Evolutionary conservation across 2,888 invertebrate species (phyloP).

Genomic region (Heteromyza rotundicornis): DNA sequence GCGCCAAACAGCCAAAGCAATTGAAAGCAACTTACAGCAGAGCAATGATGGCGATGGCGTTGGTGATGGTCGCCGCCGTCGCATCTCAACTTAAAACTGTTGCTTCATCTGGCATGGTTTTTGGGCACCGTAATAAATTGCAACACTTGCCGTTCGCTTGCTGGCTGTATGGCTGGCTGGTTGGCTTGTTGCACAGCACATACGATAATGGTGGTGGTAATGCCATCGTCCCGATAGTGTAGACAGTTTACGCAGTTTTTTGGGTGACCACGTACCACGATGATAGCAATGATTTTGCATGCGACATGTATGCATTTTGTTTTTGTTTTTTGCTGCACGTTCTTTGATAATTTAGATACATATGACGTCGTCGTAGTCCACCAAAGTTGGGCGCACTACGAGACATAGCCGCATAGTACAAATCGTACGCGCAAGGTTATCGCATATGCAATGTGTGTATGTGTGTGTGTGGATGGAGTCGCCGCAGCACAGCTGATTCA

Average conservation of each 20-base stretch:
- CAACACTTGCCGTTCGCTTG: not conserved
- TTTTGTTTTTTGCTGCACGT: not conserved
- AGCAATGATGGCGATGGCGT: too few species aligned
- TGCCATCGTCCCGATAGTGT: not conserved
- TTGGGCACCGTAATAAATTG: not conserved
- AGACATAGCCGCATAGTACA: not conserved
- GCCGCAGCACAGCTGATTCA: constrained; percentile 54
- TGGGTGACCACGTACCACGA: not conserved
- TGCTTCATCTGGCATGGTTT: constrained; percentile 3
- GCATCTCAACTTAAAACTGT: too few species aligned
- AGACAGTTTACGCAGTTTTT: not conserved
- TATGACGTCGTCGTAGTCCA: not conserved
- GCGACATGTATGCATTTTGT: too few species aligned
- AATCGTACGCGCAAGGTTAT: not conserved
- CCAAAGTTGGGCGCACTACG: not conserved
- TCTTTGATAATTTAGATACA: not conserved
- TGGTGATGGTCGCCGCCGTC: too few species aligned
- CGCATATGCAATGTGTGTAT: not conserved
- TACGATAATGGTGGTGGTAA: not conserved
- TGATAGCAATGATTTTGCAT: too few species aligned
- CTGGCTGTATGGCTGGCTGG: not conserved
- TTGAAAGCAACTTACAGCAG: not conserved
- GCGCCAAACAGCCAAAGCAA: not conserved
- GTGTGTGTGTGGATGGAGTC: not conserved
- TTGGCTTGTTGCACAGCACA: not conserved